phyloP scores from a whole-genome alignment of 1,140 invertebrate species.

The Drosophila sulfurigaster region DNA sequence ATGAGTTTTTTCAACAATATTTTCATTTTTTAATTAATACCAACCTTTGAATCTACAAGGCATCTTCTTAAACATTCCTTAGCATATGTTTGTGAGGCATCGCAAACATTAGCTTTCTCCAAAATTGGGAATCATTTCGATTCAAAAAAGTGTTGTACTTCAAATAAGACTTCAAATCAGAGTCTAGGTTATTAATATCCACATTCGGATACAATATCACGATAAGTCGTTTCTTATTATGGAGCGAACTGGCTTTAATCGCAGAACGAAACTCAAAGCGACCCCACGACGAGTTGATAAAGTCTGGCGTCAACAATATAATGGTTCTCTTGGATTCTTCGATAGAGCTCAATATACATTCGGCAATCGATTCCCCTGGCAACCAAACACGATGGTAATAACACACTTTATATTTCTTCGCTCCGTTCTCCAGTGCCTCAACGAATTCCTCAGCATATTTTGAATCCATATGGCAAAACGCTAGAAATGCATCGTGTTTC shows the following conservation, averaged over 20 bases:
- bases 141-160: not conserved
- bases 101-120: not conserved
- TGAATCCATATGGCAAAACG: too few relatives aligned
- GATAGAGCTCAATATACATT: conserved; percentile 8
- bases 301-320: conserved; percentile 15
- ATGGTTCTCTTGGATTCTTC: conserved; percentile 7
- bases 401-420: not conserved
- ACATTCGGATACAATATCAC: not conserved
- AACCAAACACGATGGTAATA: conserved; percentile 20
- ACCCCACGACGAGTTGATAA: conserved; percentile 7
- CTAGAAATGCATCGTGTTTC: too few relatives aligned
- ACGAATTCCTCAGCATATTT: too few relatives aligned
- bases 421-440: conserved; percentile 4
- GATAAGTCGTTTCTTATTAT: not conserved
- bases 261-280: conserved; percentile 10
- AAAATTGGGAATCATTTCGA: not conserved
- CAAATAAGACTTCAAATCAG: not conserved
- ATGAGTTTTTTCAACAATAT: too few relatives aligned
- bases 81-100: not conserved
- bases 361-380: not conserved
- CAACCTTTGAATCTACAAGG: not conserved
- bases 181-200: not conserved
- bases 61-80: not conserved
- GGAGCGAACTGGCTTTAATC: not conserved
- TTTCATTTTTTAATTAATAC: too few relatives aligned